Evolutionary conservation across 2,888 invertebrate species (phyloP).

Genomic region (Drosophila planitibia): DNA sequence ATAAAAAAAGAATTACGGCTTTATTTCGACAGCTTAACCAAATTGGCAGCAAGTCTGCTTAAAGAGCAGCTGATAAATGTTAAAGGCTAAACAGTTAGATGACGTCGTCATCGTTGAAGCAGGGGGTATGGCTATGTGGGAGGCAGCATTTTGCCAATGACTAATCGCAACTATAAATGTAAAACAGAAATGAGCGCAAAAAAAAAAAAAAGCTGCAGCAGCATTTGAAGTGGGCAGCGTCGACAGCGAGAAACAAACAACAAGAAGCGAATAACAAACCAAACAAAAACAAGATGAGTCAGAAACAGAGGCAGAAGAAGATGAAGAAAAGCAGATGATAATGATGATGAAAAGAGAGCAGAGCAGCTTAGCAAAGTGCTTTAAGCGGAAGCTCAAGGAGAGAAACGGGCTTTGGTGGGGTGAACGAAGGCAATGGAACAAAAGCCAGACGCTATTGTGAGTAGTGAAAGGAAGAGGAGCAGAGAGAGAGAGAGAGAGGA

Average conservation of each 20-base stretch:
- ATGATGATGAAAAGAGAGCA: slow-evolving; percentile 19
- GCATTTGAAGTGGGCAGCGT: slow-evolving; percentile 50
- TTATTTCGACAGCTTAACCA: background rate
- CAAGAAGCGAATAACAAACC: slow-evolving; percentile 7
- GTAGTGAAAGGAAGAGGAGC: background rate
- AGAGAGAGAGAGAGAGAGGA: background rate
- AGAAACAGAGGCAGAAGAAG: slow-evolving; percentile 18
- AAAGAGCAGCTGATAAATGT: slow-evolving; percentile 14
- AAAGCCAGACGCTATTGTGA: slow-evolving; percentile 29
- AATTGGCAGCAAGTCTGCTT: background rate
- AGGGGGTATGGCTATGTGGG: slow-evolving; percentile 42
- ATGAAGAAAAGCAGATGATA: slow-evolving; percentile 14
- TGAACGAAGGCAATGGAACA: slow-evolving; percentile 2
- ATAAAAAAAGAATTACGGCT: background rate
- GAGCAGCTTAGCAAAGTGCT: slow-evolving; percentile 37
- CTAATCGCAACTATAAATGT: slow-evolving; percentile 57
- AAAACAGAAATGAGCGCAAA: slow-evolving; percentile 9
- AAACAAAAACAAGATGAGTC: slow-evolving; percentile 39
- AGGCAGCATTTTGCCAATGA: slow-evolving; percentile 67
- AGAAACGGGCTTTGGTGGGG: background rate
- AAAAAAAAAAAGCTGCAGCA: slow-evolving; percentile 32
- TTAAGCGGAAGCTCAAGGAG: slow-evolving; percentile 19
- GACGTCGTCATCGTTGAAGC: slow-evolving; percentile 17
- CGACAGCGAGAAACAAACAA: slow-evolving; percentile 42
- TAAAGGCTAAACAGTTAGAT: slow-evolving; percentile 21